Conservation (phyloP, 2,113 vertebrate genomes). For the Prochilodus magdalenae region DNA sequence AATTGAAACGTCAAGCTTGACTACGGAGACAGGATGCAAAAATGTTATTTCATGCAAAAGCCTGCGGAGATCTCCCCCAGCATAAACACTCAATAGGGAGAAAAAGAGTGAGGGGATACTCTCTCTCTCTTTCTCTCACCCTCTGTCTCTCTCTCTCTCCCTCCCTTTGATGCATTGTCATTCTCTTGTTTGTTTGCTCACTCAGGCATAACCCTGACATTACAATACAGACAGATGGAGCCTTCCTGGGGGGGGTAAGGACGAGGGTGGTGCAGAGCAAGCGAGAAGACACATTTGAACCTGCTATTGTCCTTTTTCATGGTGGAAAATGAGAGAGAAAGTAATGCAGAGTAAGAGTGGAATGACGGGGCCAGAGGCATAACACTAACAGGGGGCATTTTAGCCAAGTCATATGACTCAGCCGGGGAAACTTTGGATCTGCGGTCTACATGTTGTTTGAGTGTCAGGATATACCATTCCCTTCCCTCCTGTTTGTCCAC, state of each 20-base stretch:
- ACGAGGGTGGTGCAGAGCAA: constrained; percentile 19
- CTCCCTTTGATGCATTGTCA: constrained; percentile 68
- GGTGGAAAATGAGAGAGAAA: background rate
- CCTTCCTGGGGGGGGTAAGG: constrained; percentile 58
- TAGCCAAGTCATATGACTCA: background rate
- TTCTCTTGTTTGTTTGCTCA: constrained; percentile 73
- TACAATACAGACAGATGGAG: constrained; percentile 71
- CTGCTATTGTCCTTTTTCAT: background rate
- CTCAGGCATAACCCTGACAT: constrained; percentile 69
- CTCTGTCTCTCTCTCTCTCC: constrained; percentile 7
- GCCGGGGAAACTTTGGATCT: no score
- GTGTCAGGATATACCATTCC: no score
- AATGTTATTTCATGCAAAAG: constrained; percentile 23
- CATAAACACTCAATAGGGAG: constrained; percentile 20
- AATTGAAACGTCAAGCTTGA: constrained; percentile 42
- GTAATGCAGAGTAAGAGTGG: background rate
- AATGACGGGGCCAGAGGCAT: background rate
- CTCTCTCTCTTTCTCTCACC: constrained; percentile 1
- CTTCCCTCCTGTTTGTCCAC: no score
- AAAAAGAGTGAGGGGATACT: background rate
- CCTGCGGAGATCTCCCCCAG: constrained; percentile 18
- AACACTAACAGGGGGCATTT: background rate
- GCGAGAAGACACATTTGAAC: background rate
- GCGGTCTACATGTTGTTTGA: no score
- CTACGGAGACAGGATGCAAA: constrained; percentile 9